phyloP scores from a whole-genome alignment of 2,888 invertebrate genomes.

The Idaea aversata region DNA sequence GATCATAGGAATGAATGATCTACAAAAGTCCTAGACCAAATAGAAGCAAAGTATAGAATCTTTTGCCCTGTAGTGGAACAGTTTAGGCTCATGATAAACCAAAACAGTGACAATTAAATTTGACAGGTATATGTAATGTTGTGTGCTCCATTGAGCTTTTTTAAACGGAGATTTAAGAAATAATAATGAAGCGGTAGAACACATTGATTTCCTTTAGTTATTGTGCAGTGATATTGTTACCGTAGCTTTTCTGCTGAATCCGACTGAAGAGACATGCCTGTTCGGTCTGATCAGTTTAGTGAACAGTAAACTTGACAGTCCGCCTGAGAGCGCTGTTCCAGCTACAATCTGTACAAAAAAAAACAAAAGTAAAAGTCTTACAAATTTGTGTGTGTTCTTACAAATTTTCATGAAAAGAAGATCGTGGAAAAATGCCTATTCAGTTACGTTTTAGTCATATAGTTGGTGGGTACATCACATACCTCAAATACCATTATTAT shows the following conservation, averaged over 20 bases:
- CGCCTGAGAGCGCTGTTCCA: conserved; percentile 75
- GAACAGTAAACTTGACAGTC: conserved; percentile 84
- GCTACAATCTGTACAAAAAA: conserved; percentile 61
- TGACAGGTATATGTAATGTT: no score
- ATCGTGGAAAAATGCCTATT: no score
- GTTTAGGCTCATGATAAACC: no score
- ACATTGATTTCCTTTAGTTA: no score
- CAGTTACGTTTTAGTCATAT: neutral
- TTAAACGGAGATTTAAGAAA: no score
- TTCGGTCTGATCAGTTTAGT: conserved; percentile 90
- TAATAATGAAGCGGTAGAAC: no score
- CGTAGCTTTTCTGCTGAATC: conserved; percentile 88
- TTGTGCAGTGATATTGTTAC: conserved; percentile 59
- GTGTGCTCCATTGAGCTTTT: no score
- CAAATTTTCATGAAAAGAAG: neutral
- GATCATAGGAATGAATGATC: no score
- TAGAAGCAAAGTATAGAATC: no score
- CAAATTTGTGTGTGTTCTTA: neutral
- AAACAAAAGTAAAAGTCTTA: neutral
- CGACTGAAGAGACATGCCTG: conserved; percentile 86
- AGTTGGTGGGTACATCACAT: conserved; percentile 29
- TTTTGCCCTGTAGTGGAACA: no score
- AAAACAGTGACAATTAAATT: no score
- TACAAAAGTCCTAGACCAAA: no score
- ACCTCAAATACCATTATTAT: conserved; percentile 91